phyloP scores from a whole-genome alignment of 2,113 vertebrate species.

The Thamnophis sirtalis region DNA sequence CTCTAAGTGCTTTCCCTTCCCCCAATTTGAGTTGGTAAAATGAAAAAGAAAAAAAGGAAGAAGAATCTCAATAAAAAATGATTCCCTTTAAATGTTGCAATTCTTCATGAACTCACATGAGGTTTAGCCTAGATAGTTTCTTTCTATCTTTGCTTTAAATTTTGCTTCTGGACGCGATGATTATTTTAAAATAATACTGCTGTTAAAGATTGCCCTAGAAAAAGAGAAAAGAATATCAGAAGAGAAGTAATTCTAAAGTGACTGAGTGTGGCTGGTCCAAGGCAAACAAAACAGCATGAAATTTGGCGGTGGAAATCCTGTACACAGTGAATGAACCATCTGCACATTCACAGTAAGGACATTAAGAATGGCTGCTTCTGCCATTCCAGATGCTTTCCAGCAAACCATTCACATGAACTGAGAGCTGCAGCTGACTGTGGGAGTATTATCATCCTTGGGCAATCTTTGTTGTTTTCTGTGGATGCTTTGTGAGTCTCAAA shows the following conservation, averaged over 20 bases:
- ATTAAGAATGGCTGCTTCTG: neutral
- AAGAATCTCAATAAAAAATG: neutral
- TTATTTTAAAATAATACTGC: conserved; percentile 1
- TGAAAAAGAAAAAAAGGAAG: neutral
- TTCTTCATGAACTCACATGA: neutral
- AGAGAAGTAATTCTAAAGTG: neutral
- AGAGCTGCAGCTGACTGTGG: conserved; percentile 4
- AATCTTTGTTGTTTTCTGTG: neutral
- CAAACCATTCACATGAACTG: conserved; percentile 15
- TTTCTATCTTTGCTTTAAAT: neutral
- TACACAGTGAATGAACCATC: conserved; percentile 31
- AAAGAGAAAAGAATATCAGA: neutral
- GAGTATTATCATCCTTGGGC: neutral
- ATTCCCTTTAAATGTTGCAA: neutral
- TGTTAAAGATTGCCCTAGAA: neutral
- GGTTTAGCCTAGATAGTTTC: neutral
- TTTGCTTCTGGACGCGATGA: neutral
- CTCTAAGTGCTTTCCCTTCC: neutral
- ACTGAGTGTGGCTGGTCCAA: neutral
- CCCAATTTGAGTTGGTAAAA: neutral
- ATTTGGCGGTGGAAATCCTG: conserved; percentile 17
- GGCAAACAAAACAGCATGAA: conserved; percentile 15
- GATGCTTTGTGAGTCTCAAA: neutral
- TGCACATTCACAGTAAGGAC: conserved; percentile 11
- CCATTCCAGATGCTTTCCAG: conserved; percentile 17